Percentiles rank a stretch among this genome's conserved stretches.
These are phyloP conservation scores for Hirtodrosophila histrioides DNA, from an alignment of 2,888 invertebrate species.

Conservation along the genomic window DNA sequence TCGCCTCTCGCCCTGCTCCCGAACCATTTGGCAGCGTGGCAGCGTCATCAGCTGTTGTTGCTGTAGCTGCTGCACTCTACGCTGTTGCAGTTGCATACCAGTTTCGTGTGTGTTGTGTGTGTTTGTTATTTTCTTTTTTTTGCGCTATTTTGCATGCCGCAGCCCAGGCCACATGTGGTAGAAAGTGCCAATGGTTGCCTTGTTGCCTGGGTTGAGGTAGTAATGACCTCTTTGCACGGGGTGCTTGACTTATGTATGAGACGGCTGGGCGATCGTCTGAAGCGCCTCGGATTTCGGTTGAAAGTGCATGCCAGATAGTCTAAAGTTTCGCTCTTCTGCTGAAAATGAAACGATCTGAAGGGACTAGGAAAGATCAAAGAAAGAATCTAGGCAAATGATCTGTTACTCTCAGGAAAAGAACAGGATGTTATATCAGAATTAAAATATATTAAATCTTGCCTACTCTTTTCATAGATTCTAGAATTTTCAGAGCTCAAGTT, in stretches of 20 bases:
- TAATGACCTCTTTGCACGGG: constrained; percentile 69
- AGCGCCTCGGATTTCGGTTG: constrained; percentile 22
- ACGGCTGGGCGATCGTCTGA: constrained; percentile 41
- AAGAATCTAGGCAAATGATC: too few relatives aligned
- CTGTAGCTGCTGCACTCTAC: constrained; percentile 9
- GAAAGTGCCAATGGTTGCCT: constrained; percentile 60
- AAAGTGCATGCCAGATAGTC: constrained; percentile 24
- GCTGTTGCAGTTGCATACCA: constrained; percentile 64
- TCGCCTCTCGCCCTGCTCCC: neutral
- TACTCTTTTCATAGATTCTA: too few relatives aligned
- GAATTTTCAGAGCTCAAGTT: too few relatives aligned
- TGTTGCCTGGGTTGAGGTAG: constrained; percentile 48
- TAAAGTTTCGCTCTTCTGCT: neutral
- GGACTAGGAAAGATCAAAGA: too few relatives aligned
- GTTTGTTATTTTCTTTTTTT: constrained; percentile 23
- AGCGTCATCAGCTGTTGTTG: constrained; percentile 51
- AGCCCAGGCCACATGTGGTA: constrained; percentile 63
- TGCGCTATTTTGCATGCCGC: constrained; percentile 73
- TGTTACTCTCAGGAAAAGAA: too few relatives aligned
- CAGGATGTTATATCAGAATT: too few relatives aligned
- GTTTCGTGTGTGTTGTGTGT: constrained; percentile 37
- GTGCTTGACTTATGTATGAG: constrained; percentile 68
- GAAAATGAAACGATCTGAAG: neutral
- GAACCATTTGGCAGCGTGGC: constrained; percentile 16
- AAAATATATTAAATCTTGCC: too few relatives aligned